Percentiles rank a stretch among this genome's conserved stretches.
Evolutionary conservation across 2,797 vertebrate species (phyloP).

Genomic region (Lacerta bilineata): DNA sequence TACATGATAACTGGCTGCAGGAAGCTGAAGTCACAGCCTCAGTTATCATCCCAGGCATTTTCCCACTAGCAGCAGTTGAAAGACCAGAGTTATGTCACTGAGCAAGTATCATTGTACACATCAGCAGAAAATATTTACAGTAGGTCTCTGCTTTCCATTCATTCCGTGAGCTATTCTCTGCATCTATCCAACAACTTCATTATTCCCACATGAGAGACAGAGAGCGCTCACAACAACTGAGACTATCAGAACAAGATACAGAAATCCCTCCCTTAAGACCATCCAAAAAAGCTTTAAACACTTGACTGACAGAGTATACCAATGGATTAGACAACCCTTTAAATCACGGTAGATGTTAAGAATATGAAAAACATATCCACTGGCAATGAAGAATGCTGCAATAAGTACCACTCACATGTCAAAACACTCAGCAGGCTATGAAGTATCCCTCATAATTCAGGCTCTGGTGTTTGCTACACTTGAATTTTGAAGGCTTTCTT

Average conservation of each 20-base stretch:
- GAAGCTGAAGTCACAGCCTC: not conserved
- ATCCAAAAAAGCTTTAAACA: not conserved
- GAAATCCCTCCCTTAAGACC: not conserved
- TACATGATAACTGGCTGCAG: not conserved
- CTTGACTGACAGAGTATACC: not conserved
- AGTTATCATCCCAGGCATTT: not conserved
- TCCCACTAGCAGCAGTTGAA: not conserved
- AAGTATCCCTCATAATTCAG: fast-evolving
- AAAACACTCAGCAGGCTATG: not conserved
- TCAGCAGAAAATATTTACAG: not conserved
- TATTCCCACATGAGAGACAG: not conserved
- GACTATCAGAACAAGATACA: not conserved
- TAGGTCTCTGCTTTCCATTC: slow-evolving; percentile 3
- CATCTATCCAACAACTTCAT: not conserved
- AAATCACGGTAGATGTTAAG: not conserved
- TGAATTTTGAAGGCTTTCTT: not conserved
- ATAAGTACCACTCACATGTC: not conserved
- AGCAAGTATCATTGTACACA: not conserved
- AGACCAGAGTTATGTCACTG: not conserved
- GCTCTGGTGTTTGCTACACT: not conserved
- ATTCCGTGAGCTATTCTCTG: fast-evolving
- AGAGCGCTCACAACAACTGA: not conserved
- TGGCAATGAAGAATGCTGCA: not conserved
- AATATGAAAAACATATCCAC: fast-evolving
- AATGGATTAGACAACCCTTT: not conserved